Conservation (phyloP, 2,888 invertebrate genomes). For the Epiblema foenella region DNA sequence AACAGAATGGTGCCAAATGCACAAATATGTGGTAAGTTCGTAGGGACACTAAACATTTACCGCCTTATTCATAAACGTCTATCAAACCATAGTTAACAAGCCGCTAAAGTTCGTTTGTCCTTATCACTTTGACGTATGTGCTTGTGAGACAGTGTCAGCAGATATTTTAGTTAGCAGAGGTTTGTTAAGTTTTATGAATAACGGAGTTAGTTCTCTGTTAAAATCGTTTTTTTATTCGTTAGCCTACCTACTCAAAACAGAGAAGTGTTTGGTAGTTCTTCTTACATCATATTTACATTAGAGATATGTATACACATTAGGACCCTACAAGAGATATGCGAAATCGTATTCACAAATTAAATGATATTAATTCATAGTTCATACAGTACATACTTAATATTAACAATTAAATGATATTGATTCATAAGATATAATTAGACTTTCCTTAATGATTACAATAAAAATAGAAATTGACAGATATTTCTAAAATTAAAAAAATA, state of each 20-base stretch:
- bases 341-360: slow-evolving; percentile 21
- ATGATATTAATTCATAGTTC: slow-evolving; percentile 33
- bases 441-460: slow-evolving; percentile 20
- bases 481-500: slow-evolving; percentile 21
- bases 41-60: not conserved
- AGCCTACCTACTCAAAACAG: slow-evolving; percentile 6
- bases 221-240: slow-evolving; percentile 14
- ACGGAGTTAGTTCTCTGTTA: no score
- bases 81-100: no score
- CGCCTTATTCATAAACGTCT: no score
- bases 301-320: slow-evolving; percentile 19
- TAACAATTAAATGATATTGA: slow-evolving; percentile 28
- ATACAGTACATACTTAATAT: no score
- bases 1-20: not conserved
- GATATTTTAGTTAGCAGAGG: no score
- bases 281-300: slow-evolving; percentile 24
- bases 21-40: not conserved
- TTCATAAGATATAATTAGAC: slow-evolving; percentile 24
- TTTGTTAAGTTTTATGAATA: no score
- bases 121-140: no score
- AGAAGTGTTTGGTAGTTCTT: not conserved
- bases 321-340: slow-evolving; percentile 16
- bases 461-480: slow-evolving; percentile 6
- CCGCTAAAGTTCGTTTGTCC: no score
- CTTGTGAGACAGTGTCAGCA: no score